Evolutionary conservation across 2,888 invertebrate genomes (phyloP).

Genomic region (Cataglyphis cursor): DNA sequence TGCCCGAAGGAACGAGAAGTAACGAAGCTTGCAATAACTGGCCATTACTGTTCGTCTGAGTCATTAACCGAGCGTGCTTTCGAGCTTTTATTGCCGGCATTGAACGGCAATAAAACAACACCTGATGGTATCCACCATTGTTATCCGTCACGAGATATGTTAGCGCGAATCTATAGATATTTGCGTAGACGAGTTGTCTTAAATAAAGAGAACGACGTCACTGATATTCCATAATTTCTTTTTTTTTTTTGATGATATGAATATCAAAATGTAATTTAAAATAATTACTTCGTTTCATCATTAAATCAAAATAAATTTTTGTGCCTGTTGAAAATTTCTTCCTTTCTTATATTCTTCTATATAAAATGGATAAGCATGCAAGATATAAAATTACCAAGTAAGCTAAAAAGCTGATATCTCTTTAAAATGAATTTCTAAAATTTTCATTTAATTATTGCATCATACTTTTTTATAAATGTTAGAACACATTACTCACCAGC

Average conservation of each 20-base stretch:
- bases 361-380: neutral
- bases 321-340: neutral
- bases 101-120: conserved; percentile 74
- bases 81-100: conserved; percentile 18
- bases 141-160: conserved; percentile 64
- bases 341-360: neutral
- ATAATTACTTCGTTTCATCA: neutral
- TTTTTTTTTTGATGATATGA: neutral
- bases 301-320: neutral
- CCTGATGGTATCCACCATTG: conserved; percentile 77
- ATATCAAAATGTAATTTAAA: conserved; percentile 5
- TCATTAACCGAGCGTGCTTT: conserved; percentile 60
- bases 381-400: neutral
- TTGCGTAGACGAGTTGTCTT: conserved; percentile 46
- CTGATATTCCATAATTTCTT: neutral
- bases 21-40: conserved; percentile 48
- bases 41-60: conserved; percentile 56
- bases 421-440: conserved; percentile 20
- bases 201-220: conserved; percentile 21
- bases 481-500: conserved; percentile 57
- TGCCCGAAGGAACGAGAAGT: conserved; percentile 27
- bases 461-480: neutral
- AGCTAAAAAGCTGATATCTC: neutral
- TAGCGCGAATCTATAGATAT: conserved; percentile 48
- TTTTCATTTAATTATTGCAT: conserved; percentile 11